A percentile compares a stretch with the other conserved stretches of the same genome.
Conservation (phyloP, 1,140 invertebrate genomes). For the Yoshiicerus persimilis region DNA sequence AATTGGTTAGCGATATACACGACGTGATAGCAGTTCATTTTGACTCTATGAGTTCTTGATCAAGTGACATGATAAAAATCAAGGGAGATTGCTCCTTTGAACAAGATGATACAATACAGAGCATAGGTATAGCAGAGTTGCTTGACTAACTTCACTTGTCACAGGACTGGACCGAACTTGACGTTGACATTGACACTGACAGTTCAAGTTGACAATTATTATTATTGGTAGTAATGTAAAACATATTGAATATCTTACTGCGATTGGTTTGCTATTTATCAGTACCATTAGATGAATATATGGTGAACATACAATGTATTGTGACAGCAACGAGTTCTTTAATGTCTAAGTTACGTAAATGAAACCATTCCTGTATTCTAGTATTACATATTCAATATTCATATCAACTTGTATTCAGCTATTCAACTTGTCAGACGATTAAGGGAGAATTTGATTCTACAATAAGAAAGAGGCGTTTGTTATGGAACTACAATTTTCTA, state of each 20-base stretch:
- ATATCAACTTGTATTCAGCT: too few relatives aligned
- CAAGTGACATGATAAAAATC: neutral
- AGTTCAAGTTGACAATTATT: conserved; percentile 25
- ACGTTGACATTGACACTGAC: conserved; percentile 46
- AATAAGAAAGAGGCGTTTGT: neutral
- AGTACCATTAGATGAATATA: too few relatives aligned
- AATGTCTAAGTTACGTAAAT: too few relatives aligned
- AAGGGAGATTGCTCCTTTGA: neutral
- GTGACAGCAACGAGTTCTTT: too few relatives aligned
- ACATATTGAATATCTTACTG: neutral
- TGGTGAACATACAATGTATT: too few relatives aligned
- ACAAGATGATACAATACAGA: neutral
- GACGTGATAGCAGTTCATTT: neutral
- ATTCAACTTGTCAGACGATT: neutral
- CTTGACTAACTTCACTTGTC: neutral
- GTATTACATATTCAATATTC: neutral
- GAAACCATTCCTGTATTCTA: neutral
- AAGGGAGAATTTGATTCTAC: neutral
- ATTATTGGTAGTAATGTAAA: neutral
- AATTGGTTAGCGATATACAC: neutral
- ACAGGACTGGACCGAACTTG: neutral
- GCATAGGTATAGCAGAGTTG: neutral
- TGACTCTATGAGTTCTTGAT: neutral
- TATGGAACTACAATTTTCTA: too few relatives aligned
- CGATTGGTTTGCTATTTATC: neutral